A percentile compares a stretch with the other conserved stretches of the same genome.
Evolutionary conservation across 1,140 invertebrate species (phyloP).

Genomic region (Centruroides sculpturatus): DNA sequence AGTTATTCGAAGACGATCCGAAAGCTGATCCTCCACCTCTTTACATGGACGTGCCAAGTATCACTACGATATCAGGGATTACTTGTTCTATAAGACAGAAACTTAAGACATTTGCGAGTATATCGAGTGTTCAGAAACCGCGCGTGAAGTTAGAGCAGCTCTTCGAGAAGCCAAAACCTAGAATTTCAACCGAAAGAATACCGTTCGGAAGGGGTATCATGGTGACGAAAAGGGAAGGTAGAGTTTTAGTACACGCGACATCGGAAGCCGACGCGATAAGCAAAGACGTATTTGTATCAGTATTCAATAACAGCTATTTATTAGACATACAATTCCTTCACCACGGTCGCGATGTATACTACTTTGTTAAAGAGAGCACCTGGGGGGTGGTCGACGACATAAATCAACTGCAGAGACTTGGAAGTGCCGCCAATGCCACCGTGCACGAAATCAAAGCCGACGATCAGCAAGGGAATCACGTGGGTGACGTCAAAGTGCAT

Average conservation of each 20-base stretch:
- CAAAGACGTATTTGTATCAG: constrained; percentile 78
- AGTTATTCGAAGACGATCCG: constrained; percentile 1
- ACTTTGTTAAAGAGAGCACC: constrained; percentile 70
- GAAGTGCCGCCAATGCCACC: constrained; percentile 83
- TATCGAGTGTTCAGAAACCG: constrained; percentile 14
- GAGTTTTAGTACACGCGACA: constrained; percentile 45
- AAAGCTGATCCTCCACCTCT: constrained; percentile 2
- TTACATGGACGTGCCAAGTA: constrained; percentile 10
- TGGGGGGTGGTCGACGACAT: constrained; percentile 53
- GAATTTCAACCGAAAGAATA: constrained; percentile 16
- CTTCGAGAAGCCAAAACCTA: constrained; percentile 11
- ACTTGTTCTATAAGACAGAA: constrained; percentile 14
- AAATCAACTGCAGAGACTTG: constrained; percentile 56
- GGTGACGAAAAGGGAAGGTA: constrained; percentile 56
- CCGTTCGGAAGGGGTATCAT: constrained; percentile 54
- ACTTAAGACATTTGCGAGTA: constrained; percentile 10
- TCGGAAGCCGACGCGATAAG: constrained; percentile 47
- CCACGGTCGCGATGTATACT: constrained; percentile 78
- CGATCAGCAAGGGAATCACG: constrained; percentile 4
- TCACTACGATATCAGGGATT: constrained; percentile 12
- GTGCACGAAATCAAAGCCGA: constrained; percentile 41
- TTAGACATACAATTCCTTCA: constrained; percentile 78
- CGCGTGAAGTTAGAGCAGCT: constrained; percentile 17
- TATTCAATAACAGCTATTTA: constrained; percentile 85
- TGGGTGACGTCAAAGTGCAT: constrained; percentile 58